phyloP scores from a whole-genome alignment of 1,140 invertebrate genomes.

The Stenopsyche tienmushanensis region DNA sequence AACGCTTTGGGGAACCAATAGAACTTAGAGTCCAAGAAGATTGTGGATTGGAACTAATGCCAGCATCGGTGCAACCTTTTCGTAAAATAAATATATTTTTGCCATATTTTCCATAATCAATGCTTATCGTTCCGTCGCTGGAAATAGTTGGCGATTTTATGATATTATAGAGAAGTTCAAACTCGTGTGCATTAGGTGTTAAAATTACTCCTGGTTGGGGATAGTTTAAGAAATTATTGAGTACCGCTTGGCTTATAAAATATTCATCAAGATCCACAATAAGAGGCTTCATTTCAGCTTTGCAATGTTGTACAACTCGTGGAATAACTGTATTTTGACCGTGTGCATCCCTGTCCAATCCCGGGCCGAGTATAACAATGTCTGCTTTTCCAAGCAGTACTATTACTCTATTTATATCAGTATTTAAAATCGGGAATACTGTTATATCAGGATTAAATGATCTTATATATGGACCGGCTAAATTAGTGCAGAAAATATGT shows the following conservation, averaged over 20 bases:
- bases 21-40: slow-evolving; percentile 12
- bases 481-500: slow-evolving; percentile 20
- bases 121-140: background rate
- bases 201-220: slow-evolving; percentile 28
- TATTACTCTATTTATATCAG: background rate
- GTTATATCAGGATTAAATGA: slow-evolving; percentile 19
- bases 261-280: slow-evolving; percentile 21
- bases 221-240: slow-evolving; percentile 6
- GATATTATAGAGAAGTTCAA: slow-evolving; percentile 22
- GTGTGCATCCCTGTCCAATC: slow-evolving; percentile 14
- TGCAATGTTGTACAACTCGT: slow-evolving; percentile 25
- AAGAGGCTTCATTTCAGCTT: slow-evolving; percentile 25
- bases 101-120: slow-evolving; percentile 24
- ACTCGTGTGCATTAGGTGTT: background rate
- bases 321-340: background rate
- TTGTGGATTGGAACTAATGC: slow-evolving; percentile 7
- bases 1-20: background rate
- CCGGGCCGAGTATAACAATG: slow-evolving; percentile 24
- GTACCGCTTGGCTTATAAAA: slow-evolving; percentile 11
- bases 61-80: slow-evolving; percentile 28
- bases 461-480: slow-evolving; percentile 7
- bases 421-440: slow-evolving; percentile 16
- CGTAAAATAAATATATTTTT: slow-evolving; percentile 26
- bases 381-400: slow-evolving; percentile 5
- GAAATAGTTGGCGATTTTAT: slow-evolving; percentile 1